Evolutionary conservation across 2,888 invertebrate species (phyloP), one percentile per base, ranked within the genome.

Genomic region (Rhogogaster chlorosoma): DNA sequence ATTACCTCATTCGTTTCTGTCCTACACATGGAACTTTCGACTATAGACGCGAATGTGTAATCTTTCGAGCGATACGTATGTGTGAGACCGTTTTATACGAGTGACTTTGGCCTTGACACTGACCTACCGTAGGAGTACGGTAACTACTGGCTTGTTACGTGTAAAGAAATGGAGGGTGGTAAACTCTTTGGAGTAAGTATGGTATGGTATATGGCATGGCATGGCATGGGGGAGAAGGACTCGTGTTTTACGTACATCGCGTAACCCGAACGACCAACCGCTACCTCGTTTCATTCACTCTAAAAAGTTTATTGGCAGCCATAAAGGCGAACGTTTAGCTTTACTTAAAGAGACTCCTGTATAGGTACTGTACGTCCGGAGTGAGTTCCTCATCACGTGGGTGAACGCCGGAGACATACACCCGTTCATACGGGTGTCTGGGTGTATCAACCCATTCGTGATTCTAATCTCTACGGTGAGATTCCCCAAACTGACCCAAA

Each of bases 301-400:
- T 93, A 93, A 93, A 93, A 93, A 93, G 90, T 93, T 93, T 93
- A 93, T 93, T 93, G 93, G 89, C 90, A 89, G 89, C 88, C 91
- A 89, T 93, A 93, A 93, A 93, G 90, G 89, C 89, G 88, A 90
- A 89, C 92, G 92, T 92, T 92, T 89, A 91, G 92, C 92, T 91
- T 92, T 92, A 91, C 92, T 92, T 91, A 90, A 83, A 83, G 83
- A 83, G 67, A 83, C 53, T 67, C 49, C 57, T 49, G n/a, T 49
- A 29, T 80, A 61, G 38, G 15, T 42, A 15, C 15, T 67, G 32
- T 26, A 32, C 67, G 29, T 32, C 67, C 18, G 4, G 18, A 61
- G 26, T 10, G 22, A 22, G 26, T 61, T 26, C 26, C 61, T 12
- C 26, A 2, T 61, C 26, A 61, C 26, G 61, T 61, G 61, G 61